These are phyloP conservation scores for Apostichopus californicus DNA, from an alignment of 35 echinoderm and acorn worm species.

Conservation along the genomic window DNA sequence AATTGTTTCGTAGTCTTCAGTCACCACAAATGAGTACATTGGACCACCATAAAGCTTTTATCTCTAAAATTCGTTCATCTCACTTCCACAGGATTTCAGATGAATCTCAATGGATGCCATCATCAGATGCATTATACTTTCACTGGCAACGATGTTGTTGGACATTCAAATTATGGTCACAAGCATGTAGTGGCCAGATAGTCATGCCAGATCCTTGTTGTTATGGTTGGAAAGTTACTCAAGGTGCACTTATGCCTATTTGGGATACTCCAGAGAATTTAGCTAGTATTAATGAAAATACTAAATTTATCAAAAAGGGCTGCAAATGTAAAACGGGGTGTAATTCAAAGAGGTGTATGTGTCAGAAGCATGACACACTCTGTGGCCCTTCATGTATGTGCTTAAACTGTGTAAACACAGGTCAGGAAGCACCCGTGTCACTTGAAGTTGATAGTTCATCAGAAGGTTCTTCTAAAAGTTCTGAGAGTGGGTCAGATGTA, in stretches of 20 bases:
- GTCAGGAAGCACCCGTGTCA: not conserved
- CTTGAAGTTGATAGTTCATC: constrained; percentile 14
- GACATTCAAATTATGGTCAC: constrained; percentile 22
- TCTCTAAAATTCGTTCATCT: not conserved
- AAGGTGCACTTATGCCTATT: constrained; percentile 2
- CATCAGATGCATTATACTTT: constrained; percentile 6
- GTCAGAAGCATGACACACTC: not conserved
- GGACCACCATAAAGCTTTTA: not conserved
- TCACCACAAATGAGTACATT: not conserved
- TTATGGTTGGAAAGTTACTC: constrained; percentile 30
- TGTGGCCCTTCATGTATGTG: constrained; percentile 20
- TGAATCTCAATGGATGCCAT: constrained; percentile 19
- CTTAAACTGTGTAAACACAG: not conserved
- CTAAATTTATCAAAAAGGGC: constrained; percentile 32
- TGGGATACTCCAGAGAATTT: constrained; percentile 54
- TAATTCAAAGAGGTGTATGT: not conserved
- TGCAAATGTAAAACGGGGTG: constrained; percentile 61
- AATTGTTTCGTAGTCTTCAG: constrained; percentile 2
- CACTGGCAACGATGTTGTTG: constrained; percentile 52
- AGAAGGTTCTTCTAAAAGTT: not conserved
- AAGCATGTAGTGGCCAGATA: constrained; percentile 18
- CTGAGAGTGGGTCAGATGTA: constrained; percentile 9
- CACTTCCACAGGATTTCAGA: constrained; percentile 43
- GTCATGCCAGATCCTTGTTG: constrained; percentile 4
- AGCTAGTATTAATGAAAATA: not conserved